Base-by-base conservation (phyloP, 2,888 invertebrate genomes). In the Cryptus viduatorius region DNA sequence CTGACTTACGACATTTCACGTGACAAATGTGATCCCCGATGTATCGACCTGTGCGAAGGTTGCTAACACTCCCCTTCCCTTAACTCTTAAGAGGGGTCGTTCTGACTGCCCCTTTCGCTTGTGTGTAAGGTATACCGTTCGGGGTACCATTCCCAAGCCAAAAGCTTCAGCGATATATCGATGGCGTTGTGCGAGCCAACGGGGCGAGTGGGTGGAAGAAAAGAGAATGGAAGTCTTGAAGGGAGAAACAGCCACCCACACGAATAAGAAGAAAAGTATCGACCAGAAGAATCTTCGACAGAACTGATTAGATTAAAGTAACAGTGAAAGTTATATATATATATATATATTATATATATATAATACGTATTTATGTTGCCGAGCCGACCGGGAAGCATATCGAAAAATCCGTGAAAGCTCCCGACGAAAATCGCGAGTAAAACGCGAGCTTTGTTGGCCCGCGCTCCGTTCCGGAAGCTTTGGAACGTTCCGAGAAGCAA, bases 21-120 rank as follows among this genome's bases (percentile, higher is more conserved):
- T 82, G 86, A 86, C 84, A 84, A 86, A 86, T 86, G 86, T 80
- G 84, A 86, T 84, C 73, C 69, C 48, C 72, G 65, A 84, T 86
- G 65, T 84, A 86, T 86, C 77, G 84, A 84, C 68, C 73, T 82
- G 79, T 19, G 59, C 24, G 37, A 73, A 29, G 67, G 46, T 56
- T 59, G 48, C 67, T 73, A 53, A 73, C 56, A 31, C 19, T 12
- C 48, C 46, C 12, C 14, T 12, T 31, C 50, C 46, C 59, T 59
- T n/a, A 46, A 68, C 67, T 68, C 68, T 59, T 73, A 37, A 68
- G 59, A 80, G 24, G 37, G 67, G 48, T 73, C 73, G 53, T 56
- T 44, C 53, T 14, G 65, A 68, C 53, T 53, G 12, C 10, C 10
- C 56, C 56, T 24, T 46, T 53, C 71, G 50, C 29, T 56, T 1